Conservation (phyloP, 1,140 invertebrate genomes). For the Anastrepha ludens region DNA sequence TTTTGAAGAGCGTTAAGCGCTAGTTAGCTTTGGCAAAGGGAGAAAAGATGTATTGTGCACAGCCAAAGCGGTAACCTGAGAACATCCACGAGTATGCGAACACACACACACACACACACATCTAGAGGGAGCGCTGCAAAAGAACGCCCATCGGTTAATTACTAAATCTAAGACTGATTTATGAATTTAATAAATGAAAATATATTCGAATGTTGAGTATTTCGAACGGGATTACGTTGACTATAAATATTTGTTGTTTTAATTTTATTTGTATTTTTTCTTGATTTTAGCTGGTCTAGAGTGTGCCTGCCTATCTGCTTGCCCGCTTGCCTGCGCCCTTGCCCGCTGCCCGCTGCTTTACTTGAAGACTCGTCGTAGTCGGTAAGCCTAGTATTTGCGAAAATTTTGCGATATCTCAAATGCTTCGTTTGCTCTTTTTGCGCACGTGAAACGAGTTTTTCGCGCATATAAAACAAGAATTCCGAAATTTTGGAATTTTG, state of each 20-base stretch:
- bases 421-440: not conserved
- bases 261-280: not conserved
- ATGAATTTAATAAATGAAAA: conserved; percentile 20
- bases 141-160: conserved; percentile 17
- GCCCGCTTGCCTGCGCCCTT: too few species aligned
- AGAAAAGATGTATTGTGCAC: not conserved
- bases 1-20: too few species aligned
- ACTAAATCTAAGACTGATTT: conserved; percentile 34
- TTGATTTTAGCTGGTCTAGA: not conserved
- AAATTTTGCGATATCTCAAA: not conserved
- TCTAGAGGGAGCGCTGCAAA: not conserved
- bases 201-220: not conserved
- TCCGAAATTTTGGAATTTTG: conserved; percentile 6
- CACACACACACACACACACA: not conserved
- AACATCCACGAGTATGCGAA: not conserved
- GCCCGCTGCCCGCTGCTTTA: too few species aligned
- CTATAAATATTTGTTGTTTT: not conserved
- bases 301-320: too few species aligned
- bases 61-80: not conserved
- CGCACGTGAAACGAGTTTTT: conserved; percentile 1
- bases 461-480: not conserved
- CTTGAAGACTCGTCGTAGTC: not conserved
- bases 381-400: not conserved
- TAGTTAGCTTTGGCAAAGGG: too few species aligned
- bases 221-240: not conserved